Conservation (phyloP, 2,888 invertebrate genomes). For the Ormyrus nitidulus region DNA sequence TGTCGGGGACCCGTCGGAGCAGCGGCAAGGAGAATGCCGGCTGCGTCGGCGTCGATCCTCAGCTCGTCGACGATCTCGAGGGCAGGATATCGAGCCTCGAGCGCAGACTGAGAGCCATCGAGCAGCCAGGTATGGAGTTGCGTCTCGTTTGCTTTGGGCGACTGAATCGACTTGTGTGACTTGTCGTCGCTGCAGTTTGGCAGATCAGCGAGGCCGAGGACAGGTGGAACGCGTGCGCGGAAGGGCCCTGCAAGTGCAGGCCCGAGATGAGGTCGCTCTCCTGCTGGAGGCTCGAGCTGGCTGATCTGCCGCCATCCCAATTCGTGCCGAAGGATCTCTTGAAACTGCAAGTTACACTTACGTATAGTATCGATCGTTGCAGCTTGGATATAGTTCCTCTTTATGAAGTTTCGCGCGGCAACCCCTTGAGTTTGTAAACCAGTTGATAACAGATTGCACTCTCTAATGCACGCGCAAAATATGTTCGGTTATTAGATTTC, state of each 20-base stretch:
- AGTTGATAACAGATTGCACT: too few relatives aligned
- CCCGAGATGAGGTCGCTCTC: constrained; percentile 81
- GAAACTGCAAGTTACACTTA: constrained; percentile 78
- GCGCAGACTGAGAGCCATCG: constrained; percentile 81
- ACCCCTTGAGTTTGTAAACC: too few relatives aligned
- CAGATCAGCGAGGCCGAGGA: constrained; percentile 79
- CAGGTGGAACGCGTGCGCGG: constrained; percentile 80
- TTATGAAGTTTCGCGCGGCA: too few relatives aligned
- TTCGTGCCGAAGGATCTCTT: constrained; percentile 81
- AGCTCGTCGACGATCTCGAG: constrained; percentile 66
- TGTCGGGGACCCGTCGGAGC: not conserved
- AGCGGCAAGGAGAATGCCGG: not conserved
- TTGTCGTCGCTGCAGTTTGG: constrained; percentile 78
- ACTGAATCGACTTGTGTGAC: not conserved
- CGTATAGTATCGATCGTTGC: too few relatives aligned
- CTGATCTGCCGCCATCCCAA: constrained; percentile 80
- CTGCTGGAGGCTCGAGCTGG: constrained; percentile 82
- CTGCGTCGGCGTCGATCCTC: not conserved
- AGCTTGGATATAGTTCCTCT: too few relatives aligned
- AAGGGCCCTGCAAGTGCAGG: constrained; percentile 82
- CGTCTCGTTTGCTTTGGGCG: not conserved
- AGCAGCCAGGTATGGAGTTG: constrained; percentile 80
- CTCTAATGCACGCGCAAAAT: too few relatives aligned
- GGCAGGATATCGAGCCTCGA: constrained; percentile 76
- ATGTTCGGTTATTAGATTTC: too few relatives aligned